phyloP scores from a whole-genome alignment of 2,888 invertebrate species.

The Drosophila austrosaltans region DNA sequence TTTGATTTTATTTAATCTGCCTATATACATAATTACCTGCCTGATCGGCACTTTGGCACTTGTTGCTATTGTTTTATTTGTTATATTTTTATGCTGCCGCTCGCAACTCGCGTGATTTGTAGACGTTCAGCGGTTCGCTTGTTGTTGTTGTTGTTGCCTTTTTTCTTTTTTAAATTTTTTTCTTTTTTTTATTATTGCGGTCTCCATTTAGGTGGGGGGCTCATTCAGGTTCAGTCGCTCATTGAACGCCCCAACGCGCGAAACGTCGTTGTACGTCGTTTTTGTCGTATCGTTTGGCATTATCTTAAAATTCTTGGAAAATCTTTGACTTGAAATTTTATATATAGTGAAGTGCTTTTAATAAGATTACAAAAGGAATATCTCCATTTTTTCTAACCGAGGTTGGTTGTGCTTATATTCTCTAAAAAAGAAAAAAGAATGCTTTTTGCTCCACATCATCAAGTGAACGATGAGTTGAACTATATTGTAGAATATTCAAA shows the following conservation, averaged over 20 bases:
- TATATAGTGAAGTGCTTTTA: neutral
- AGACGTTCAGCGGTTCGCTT: constrained; percentile 34
- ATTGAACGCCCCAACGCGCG: constrained; percentile 60
- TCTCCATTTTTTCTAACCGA: neutral
- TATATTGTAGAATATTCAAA: too few species aligned
- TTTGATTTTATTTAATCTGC: neutral
- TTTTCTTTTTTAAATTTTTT: neutral
- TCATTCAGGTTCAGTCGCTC: constrained; percentile 63
- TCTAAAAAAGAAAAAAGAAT: too few species aligned
- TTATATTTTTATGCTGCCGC: constrained; percentile 59
- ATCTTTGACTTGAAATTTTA: constrained; percentile 1
- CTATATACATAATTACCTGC: constrained; percentile 42
- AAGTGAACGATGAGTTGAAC: too few species aligned
- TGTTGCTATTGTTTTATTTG: constrained; percentile 39
- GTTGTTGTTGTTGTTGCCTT: neutral
- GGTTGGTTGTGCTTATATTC: constrained; percentile 10
- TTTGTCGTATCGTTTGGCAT: constrained; percentile 38
- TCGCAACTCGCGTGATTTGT: constrained; percentile 69
- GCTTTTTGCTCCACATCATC: too few species aligned
- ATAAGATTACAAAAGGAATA: constrained; percentile 19
- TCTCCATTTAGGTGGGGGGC: constrained; percentile 49
- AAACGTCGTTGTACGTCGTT: constrained; percentile 44
- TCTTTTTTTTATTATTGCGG: constrained; percentile 18
- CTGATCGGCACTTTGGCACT: constrained; percentile 68
- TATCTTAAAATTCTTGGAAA: constrained; percentile 36